These are phyloP conservation scores for Nephrotoma appendiculata DNA, from an alignment of 2,888 invertebrate species.

Conservation along the genomic window DNA sequence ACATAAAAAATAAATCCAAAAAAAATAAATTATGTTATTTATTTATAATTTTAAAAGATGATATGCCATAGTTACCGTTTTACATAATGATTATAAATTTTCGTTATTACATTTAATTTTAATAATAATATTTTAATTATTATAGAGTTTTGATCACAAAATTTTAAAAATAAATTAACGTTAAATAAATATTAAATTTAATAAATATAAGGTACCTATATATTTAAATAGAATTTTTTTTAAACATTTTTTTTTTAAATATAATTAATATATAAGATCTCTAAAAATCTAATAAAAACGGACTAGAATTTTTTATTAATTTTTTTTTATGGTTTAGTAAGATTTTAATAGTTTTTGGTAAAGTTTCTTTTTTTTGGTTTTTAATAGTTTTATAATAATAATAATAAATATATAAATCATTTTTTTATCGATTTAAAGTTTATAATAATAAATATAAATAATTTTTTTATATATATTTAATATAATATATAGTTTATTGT, in stretches of 20 bases:
- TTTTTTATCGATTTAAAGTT: conserved; percentile 1
- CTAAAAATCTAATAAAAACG: conserved; percentile 2
- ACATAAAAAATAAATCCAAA: not conserved
- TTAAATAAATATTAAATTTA: not conserved
- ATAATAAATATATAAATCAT: conserved; percentile 1
- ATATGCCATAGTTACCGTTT: not conserved
- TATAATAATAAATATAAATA: conserved; percentile 8
- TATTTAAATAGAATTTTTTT: no score
- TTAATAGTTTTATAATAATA: not conserved
- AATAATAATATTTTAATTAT: not conserved
- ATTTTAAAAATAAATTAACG: not conserved
- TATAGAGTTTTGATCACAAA: not conserved
- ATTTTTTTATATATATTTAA: not conserved
- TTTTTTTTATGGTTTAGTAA: not conserved
- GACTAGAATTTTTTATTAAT: not conserved
- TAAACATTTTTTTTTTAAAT: not conserved
- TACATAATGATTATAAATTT: not conserved
- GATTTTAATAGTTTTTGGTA: not conserved
- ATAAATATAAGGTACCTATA: not conserved
- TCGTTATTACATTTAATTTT: not conserved
- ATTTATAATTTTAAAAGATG: not conserved
- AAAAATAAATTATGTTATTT: not conserved
- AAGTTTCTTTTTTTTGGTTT: not conserved
- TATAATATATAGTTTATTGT: conserved; percentile 3
- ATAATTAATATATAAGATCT: not conserved